Evolutionary conservation across 1,140 invertebrate species (phyloP).

Genomic region (Nasonia longicornis): DNA sequence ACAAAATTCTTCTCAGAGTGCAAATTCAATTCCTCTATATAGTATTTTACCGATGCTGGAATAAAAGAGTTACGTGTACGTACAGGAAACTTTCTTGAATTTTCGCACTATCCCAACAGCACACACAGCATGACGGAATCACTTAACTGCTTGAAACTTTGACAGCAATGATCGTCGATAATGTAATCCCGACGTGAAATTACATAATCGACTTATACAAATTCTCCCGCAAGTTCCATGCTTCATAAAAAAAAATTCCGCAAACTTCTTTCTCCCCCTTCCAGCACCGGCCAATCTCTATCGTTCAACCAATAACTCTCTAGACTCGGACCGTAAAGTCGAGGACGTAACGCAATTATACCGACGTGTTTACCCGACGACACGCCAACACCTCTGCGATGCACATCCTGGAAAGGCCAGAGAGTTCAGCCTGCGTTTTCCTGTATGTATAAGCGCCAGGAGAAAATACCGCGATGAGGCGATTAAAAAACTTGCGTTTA

Average conservation of each 20-base stretch:
- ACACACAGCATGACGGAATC: too few relatives aligned
- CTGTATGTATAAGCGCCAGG: not conserved
- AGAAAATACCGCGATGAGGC: not conserved
- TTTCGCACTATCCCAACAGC: too few relatives aligned
- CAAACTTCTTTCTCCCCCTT: not conserved
- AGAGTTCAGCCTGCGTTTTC: not conserved
- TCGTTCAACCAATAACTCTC: constrained; percentile 12
- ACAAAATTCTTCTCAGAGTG: too few relatives aligned
- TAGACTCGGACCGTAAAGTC: not conserved
- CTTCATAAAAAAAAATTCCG: not conserved
- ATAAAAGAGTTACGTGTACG: too few relatives aligned
- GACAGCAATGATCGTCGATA: too few relatives aligned
- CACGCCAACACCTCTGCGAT: constrained; percentile 4
- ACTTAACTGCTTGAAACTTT: too few relatives aligned
- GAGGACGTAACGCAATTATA: constrained; percentile 17
- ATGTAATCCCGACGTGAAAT: too few relatives aligned
- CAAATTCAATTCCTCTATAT: too few relatives aligned
- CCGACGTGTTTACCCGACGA: not conserved
- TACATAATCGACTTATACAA: too few relatives aligned
- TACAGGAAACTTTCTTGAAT: too few relatives aligned
- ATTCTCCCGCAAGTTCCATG: not conserved
- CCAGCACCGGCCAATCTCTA: not conserved
- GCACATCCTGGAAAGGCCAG: constrained; percentile 8
- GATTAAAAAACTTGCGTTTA: not conserved
- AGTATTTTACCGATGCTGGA: too few relatives aligned